Conservation (phyloP, 2,797 vertebrate species). For the Kryptopterus vitreolus region DNA sequence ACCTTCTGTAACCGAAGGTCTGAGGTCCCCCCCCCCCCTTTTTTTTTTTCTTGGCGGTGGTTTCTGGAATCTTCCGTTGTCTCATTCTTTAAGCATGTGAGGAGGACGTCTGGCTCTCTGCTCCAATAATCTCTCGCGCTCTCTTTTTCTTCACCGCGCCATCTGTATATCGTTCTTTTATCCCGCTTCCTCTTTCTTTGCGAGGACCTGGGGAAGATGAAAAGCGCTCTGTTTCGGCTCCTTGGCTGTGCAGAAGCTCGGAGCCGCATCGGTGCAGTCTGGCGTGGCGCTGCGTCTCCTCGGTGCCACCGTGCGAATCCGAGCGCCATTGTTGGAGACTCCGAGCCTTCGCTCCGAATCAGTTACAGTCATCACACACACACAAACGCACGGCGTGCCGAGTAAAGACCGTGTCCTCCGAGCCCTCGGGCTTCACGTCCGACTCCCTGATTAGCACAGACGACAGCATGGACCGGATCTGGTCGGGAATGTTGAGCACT, state of each 20-base stretch:
- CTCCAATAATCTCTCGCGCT: conserved; percentile 3
- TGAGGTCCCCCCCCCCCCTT: no score
- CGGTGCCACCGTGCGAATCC: conserved; percentile 31
- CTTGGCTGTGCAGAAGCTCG: not conserved
- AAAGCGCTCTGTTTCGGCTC: not conserved
- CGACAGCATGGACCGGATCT: no score
- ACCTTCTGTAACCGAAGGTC: not conserved
- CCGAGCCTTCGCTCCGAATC: conserved; percentile 52
- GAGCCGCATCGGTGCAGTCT: conserved; percentile 33
- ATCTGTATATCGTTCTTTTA: not conserved
- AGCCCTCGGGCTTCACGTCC: conserved; percentile 13
- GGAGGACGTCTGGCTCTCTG: conserved; percentile 57
- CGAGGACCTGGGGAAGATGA: not conserved
- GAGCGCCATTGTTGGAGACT: conserved; percentile 49
- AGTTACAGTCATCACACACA: conserved; percentile 51
- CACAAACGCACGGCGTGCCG: conserved; percentile 41
- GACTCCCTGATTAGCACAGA: not conserved
- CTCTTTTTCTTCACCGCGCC: not conserved
- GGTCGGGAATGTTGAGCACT: no score
- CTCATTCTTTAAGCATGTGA: conserved; percentile 65
- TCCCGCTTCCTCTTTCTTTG: not conserved
- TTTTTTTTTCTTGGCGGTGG: conserved; percentile 44
- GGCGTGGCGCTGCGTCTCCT: conserved; percentile 32
- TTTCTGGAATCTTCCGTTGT: conserved; percentile 69
- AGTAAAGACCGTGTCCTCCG: conserved; percentile 25